Evolutionary conservation across 1,140 invertebrate genomes (phyloP), one percentile per base, ranked within the genome.

Genomic region (Heliconius melpomene): DNA sequence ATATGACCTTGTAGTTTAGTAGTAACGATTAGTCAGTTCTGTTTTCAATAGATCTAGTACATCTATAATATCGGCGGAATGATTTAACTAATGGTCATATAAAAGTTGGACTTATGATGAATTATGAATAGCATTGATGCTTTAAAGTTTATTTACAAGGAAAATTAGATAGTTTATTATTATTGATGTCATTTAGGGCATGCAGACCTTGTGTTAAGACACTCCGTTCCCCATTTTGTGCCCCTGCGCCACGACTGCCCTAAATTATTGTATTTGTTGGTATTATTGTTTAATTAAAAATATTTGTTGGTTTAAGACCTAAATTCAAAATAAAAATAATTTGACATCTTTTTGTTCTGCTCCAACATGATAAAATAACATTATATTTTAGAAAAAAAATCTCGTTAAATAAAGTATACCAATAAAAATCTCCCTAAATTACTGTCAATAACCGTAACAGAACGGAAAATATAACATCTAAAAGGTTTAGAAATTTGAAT

Each of bases 401-500:
- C 26, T 29, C 6, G 60, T 66, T 66, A 13, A 66, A 66, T 5
- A 29, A 66, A 26, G 13, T 26, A 16, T 66, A 66, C 11, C 11
- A 26, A n/a, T 26, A 23, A 66, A 66, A 66, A 40, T 38, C 3
- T n/a, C 38, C 16, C 32, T 23, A n/a, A 38, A 72, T 36, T 72
- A 72, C 70, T 13, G 26, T 7, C 32, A 72, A 71, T 77, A 70
- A 70, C 38, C 70, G 60, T 26, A 77, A 77, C 46, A 77, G 76
- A 66, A 32, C 76, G 76, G 60, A 66, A 66, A n/a, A 26, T 40
- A 52, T 26, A 70, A 29, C 38, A 29, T 70, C 36, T n/a, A 66
- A 74, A 38, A 40, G 60, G 77, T 72, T 79, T 83, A 78, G 66
- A 76, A 71, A 82, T 84, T 77, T 82, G 78, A 82, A 82, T 84